These are phyloP conservation scores for Folsomia candida DNA, from an alignment of 2,888 invertebrate species.

Conservation along the genomic window DNA sequence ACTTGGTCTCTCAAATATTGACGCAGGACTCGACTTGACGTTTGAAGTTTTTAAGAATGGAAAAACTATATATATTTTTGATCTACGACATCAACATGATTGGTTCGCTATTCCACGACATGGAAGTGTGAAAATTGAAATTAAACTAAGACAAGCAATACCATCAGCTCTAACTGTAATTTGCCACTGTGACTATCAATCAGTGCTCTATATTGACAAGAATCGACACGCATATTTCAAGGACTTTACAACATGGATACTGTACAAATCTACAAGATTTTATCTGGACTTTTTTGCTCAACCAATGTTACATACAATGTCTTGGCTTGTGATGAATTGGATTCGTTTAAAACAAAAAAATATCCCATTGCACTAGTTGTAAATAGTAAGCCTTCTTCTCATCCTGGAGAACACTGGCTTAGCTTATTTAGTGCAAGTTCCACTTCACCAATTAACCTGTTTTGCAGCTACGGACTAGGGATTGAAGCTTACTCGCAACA, in stretches of 20 bases:
- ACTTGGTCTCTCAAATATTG: background rate
- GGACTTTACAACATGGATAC: no score
- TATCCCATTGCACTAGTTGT: no score
- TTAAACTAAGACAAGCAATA: no score
- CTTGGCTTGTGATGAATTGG: background rate
- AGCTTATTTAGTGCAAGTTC: background rate
- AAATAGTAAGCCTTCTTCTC: no score
- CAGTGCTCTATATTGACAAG: no score
- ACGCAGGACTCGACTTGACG: background rate
- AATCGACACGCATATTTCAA: no score
- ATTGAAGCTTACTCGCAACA: conserved; percentile 4
- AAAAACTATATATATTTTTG: background rate
- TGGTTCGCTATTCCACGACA: background rate
- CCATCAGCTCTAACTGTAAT: no score
- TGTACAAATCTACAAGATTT: no score
- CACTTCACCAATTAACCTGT: background rate
- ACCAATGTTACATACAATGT: background rate
- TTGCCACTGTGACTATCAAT: no score
- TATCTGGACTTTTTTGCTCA: no score
- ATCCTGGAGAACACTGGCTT: background rate
- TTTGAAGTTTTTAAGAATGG: background rate
- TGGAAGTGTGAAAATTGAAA: no score
- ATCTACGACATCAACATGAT: background rate
- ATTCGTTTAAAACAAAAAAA: background rate
- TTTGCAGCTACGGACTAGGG: background rate